Base-by-base conservation (phyloP, 2,888 invertebrate species). In the Drosophila trichaetosa region DNA sequence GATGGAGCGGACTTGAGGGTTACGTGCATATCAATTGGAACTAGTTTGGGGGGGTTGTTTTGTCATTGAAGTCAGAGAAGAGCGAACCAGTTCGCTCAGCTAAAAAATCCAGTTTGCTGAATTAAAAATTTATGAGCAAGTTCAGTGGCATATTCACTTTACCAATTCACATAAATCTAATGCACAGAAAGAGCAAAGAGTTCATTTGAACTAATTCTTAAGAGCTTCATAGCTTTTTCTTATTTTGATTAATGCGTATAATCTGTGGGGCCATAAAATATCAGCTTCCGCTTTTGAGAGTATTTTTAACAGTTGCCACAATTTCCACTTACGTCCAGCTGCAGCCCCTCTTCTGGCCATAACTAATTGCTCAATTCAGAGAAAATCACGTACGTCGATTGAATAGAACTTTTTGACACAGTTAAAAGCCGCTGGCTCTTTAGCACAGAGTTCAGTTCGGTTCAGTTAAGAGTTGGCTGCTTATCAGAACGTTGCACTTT, bases 401-500 rank as follows among this genome's bases (percentile, higher is more conserved):
- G 67, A 76, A 51, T 40, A 34, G 38, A 90, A 86, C 67, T 88
- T 85, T 90, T 90, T 90, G 90, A 86, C 89, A 86, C 73, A 86
- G 79, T 84, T 83, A 73, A 76, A 58, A 73, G 89, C 80, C 83
- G 61, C 51, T 65, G 86, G 85, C 69, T 59, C 49, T 73, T 73
- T 73, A 7, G 46, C 52, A 58, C 33, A 24, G 24, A 49, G 54
- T 24, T 54, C 16, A 10, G 46, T 18, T 36, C 24, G 58, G 65
- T 61, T 78, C 61, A 27, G 53, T 62, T 68, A 49, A 71, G 78
- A 62, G 61, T 62, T 68, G 68, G 27, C 49, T 72, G 79, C 89
- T 83, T 84, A 84, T 87, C 88, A 71, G 90, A 82, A 65, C 85
- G 56, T 84, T 85, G 90, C 84, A 85, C 90, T 85, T 85, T 89